Base-by-base conservation (phyloP, 2,797 vertebrate species). In the Chaetophractus vellerosus region DNA sequence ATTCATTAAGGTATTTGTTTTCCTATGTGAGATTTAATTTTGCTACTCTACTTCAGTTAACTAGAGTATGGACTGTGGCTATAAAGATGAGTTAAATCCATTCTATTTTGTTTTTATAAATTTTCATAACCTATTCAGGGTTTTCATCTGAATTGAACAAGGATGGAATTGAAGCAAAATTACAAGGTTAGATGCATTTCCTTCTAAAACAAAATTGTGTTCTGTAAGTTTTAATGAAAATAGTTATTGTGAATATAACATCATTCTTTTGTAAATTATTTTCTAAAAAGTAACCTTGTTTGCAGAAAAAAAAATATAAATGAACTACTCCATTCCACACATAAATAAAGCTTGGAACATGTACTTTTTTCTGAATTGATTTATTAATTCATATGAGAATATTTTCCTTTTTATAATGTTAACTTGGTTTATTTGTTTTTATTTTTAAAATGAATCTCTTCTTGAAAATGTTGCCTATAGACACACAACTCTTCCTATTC, bases 151-250 rank as follows among this genome's bases (percentile, higher is more conserved):
- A 98, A 96, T 98, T 99, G 93, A 99, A 99, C 98, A 99, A 98
- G 99, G 94, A 83, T 96, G 99, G 99, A 98, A 99, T 99, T 94
- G 99, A 99, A 98, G 99, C 98, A 96, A 99, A 99, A 98, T 98
- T 99, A 89, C 99, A 99, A 99, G 99, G 99, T 99, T 96, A 95
- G 97, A 90, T 83, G 1, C 57, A 95, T 86, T 94, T 72, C 36
- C 82, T 96, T 92, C 33, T 57, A 84, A 68, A 97, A 88, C 86
- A 94, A 80, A 82, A 12, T 28, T 93, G 52, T 11, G 28, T 83
- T 91, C 86, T 93, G 38, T 86, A 86, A 61, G 93, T 61, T 76
- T 92, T 90, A 75, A 80, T 90, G 74, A 83, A 92, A 91, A 93
- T 16, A 88, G 21, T 88, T 95, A 79, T 36, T 95, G 14, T 79